Base-by-base conservation (phyloP, 1,140 invertebrate genomes). In the Nylanderia fulva region DNA sequence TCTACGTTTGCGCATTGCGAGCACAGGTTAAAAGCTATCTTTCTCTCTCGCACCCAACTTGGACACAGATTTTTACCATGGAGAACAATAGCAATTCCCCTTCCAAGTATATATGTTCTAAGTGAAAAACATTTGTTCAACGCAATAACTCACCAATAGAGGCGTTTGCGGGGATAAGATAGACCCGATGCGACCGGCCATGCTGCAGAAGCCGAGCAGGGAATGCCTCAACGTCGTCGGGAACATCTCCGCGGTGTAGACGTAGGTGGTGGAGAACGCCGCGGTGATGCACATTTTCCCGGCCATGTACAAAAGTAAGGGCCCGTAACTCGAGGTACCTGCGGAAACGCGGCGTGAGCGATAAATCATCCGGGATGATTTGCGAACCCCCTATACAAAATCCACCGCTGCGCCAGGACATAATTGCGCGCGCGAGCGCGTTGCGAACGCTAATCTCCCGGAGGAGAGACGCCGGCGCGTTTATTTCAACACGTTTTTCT, bases 211-310 rank as follows among this genome's bases (percentile, higher is more conserved):
- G 0, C 96, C 97, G 48, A 97, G 95, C 52, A 97, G 92, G 15
- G 96, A 96, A 86, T 96, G 95, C 72, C 97, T 95, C 72, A 96
- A 91, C 68, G 95, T 95, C 13, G 97, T 97, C 18, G 97, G 97
- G 92, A 97, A 97, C 92, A 97, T 94, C 94, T 97, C 97, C 24
- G 96, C 95, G 2, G 97, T 97, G 88, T 96, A 97, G 86, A 97
- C 95, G 93, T 97, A 97, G 9, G 97, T 93, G 18, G 96, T 95
- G 86, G 96, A 96, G 92, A 97, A 97, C 0, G 96, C 96, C 88
- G 96, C 95, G 15, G 97, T 96, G 71, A 97, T 97, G 36, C 96
- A 96, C 91, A 96, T 96, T 94, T 98, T 98, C 15, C 97, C 98
- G 18, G 96, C 90, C 77, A 98, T 95, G 91, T 97, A 97, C 24